Conservation (phyloP, 1,140 invertebrate species). For the Medauroidea extradentata region DNA sequence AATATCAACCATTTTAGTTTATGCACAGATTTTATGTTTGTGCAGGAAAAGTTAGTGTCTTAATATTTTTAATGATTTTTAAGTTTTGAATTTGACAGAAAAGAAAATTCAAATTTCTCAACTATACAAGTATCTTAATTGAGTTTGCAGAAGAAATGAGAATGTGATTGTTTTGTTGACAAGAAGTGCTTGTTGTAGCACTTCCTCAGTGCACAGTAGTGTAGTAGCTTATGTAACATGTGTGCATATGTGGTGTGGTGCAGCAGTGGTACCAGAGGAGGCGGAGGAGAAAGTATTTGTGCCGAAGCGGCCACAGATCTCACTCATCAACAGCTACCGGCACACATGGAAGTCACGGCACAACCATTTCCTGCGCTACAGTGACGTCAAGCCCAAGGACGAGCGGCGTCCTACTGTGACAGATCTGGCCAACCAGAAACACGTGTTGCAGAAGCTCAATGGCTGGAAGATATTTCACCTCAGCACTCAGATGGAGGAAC, state of each 20-base stretch:
- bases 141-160: neutral
- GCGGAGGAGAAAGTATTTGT: constrained; percentile 3
- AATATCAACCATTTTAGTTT: too few species aligned
- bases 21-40: too few species aligned
- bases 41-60: too few species aligned
- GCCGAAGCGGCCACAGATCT: constrained; percentile 45
- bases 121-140: too few species aligned
- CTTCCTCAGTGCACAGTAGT: too few species aligned
- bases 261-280: constrained; percentile 3
- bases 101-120: too few species aligned
- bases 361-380: constrained; percentile 82
- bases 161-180: too few species aligned
- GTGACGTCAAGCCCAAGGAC: constrained; percentile 83
- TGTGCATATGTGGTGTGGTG: neutral
- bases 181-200: too few species aligned
- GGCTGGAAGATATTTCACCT: constrained; percentile 95
- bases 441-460: constrained; percentile 82
- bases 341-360: constrained; percentile 56
- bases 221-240: too few species aligned
- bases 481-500: constrained; percentile 86
- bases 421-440: constrained; percentile 84
- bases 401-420: constrained; percentile 76
- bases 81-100: too few species aligned
- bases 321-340: constrained; percentile 43
- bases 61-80: too few species aligned